Percentiles rank a stretch among this genome's conserved stretches.
Conservation (phyloP, 2,113 vertebrate species). For the Cariama cristata region DNA sequence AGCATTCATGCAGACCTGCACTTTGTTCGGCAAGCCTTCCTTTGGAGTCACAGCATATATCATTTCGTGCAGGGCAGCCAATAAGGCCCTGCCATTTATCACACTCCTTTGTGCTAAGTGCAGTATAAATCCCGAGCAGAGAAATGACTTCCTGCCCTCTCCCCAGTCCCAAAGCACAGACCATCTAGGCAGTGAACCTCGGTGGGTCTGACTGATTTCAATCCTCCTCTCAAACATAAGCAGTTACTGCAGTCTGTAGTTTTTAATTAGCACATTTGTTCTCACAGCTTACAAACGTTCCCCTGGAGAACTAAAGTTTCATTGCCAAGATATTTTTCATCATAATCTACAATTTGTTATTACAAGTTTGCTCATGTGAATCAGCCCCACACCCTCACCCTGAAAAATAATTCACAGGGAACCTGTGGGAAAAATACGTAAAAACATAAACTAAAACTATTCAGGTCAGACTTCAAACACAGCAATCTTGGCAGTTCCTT, state of each 20-base stretch:
- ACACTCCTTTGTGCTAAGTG: background rate
- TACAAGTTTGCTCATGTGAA: constrained; percentile 21
- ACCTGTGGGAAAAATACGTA: background rate
- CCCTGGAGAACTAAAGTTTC: background rate
- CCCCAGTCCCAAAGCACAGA: background rate
- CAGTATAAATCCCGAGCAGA: background rate
- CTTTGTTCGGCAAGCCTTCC: background rate
- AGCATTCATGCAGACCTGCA: background rate
- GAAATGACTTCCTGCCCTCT: background rate
- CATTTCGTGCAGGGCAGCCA: background rate
- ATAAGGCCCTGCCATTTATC: background rate
- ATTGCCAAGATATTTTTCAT: constrained; percentile 29
- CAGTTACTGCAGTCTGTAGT: background rate
- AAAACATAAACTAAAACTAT: background rate
- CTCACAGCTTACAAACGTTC: constrained; percentile 34
- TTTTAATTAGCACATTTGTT: constrained; percentile 50
- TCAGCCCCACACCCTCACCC: background rate
- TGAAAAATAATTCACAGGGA: background rate
- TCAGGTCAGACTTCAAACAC: constrained; percentile 30
- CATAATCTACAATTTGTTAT: constrained; percentile 1
- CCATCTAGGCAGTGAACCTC: background rate
- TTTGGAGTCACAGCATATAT: background rate
- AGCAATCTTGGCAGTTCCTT: background rate
- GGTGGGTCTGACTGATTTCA: background rate
- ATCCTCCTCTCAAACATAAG: background rate